Conservation (phyloP, 30 jellyfish, hydroid and myxozoan species). For the Cassiopea andromeda region DNA sequence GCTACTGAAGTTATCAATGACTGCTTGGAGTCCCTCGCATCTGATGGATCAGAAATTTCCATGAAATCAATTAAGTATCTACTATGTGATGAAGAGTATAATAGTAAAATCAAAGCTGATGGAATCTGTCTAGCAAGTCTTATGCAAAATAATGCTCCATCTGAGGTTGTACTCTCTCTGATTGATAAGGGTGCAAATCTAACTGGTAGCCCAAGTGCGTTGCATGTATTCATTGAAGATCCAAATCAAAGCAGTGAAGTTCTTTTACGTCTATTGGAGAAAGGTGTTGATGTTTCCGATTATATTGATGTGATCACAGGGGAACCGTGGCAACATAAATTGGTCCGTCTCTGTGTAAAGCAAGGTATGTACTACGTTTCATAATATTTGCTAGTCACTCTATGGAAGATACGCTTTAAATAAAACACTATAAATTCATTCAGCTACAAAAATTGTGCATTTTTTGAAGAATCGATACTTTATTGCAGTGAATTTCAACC, state of each 20-base stretch:
- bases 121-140: not conserved
- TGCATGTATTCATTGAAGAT: not conserved
- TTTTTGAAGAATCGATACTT: too few relatives aligned
- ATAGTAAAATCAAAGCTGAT: not conserved
- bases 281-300: slow-evolving; percentile 23
- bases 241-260: not conserved
- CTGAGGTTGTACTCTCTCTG: slow-evolving; percentile 1
- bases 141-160: slow-evolving; percentile 1
- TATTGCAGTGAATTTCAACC: too few relatives aligned
- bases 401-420: too few relatives aligned
- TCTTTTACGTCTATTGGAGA: not conserved
- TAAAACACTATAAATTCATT: too few relatives aligned
- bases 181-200: not conserved
- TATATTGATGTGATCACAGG: not conserved
- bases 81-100: not conserved
- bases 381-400: too few relatives aligned
- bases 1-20: slow-evolving; percentile 1
- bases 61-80: not conserved
- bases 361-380: not conserved
- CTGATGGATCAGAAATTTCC: slow-evolving; percentile 16
- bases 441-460: too few relatives aligned
- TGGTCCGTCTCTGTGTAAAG: slow-evolving; percentile 10
- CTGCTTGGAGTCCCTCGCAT: slow-evolving; percentile 2
- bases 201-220: not conserved
- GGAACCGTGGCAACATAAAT: slow-evolving; percentile 22